Base-by-base conservation (phyloP, 2,888 invertebrate species). In the Acronicta alni region DNA sequence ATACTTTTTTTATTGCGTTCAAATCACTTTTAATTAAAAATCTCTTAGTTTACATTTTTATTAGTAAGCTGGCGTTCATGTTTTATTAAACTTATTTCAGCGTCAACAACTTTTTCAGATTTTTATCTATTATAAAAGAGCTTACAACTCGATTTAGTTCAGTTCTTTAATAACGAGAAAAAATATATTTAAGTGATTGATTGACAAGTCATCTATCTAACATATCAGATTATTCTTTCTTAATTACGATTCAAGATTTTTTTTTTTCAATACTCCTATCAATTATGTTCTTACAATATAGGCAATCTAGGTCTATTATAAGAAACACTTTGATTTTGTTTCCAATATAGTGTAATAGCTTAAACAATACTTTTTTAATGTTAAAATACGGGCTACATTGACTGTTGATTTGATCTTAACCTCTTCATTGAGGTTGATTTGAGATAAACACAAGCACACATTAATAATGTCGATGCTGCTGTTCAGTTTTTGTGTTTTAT, bases 1-100 rank as follows among this genome's bases (percentile, higher is more conserved):
- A 63, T 38, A 57, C 67, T 47, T 67, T 56, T 61, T 71, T 72
- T 64, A 76, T 54, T 48, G 18, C 42, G 26, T 55, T 59, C 20
- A 59, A 67, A 67, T 73, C 60, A 53, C 32, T 73, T 70, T 57
- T 48, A 53, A 60, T 47, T 46, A 45, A 38, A 51, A 39, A 23
- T 49, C 53, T 61, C 37, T 42, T 57, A 56, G 26, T 54, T 38
- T 45, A 49, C 43, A 58, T 57, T 67, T 67, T 63, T 61, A 63
- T 30, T 45, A 57, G 42, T 23, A 12, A n/a, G 9, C 30, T 38
- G 48, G 51, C 56, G 47, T 38, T 52, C 26, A 41, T 32, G 38
- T 57, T 75, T 42, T 48, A 47, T 18, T 48, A 17, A 43, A 26
- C 20, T 16, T 64, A 41, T 54, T 48, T 54, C n/a, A n/a, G 17